Evolutionary conservation across 2,888 invertebrate species (phyloP).

Genomic region (Ochlodes sylvanus): DNA sequence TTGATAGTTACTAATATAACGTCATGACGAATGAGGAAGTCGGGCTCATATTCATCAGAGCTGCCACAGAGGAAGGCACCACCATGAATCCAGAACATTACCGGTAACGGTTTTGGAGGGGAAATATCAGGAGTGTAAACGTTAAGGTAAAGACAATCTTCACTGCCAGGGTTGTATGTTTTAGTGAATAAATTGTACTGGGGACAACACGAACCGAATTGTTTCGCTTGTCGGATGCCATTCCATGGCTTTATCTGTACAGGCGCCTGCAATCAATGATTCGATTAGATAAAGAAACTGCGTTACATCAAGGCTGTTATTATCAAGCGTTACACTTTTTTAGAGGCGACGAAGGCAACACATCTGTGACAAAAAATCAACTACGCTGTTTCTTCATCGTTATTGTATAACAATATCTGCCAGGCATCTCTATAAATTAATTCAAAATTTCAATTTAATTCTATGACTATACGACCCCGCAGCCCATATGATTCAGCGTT

Average conservation of each 20-base stretch:
- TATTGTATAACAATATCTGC: too few species aligned
- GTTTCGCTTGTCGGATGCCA: conserved; percentile 63
- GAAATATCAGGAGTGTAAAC: conserved; percentile 65
- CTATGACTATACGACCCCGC: too few species aligned
- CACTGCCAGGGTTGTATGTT: conserved; percentile 51
- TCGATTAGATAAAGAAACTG: background rate
- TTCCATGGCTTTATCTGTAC: conserved; percentile 62
- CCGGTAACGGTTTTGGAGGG: conserved; percentile 54
- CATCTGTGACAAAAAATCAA: too few species aligned
- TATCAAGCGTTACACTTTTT: too few species aligned
- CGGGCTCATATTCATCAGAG: conserved; percentile 66
- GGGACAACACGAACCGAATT: conserved; percentile 59
- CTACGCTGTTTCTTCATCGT: too few species aligned
- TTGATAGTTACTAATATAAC: conserved; percentile 72
- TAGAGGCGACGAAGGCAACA: too few species aligned
- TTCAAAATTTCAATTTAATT: too few species aligned
- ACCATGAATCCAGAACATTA: conserved; percentile 73
- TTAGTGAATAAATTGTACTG: conserved; percentile 53
- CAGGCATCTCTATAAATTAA: too few species aligned
- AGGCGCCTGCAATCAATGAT: conserved; percentile 60
- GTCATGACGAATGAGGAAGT: conserved; percentile 64
- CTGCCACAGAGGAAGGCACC: conserved; percentile 64
- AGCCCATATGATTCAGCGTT: too few species aligned
- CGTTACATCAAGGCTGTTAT: too few species aligned
- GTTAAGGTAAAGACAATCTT: conserved; percentile 73